phyloP scores from a whole-genome alignment of 2,797 vertebrate genomes.

The Iguana delicatissima region DNA sequence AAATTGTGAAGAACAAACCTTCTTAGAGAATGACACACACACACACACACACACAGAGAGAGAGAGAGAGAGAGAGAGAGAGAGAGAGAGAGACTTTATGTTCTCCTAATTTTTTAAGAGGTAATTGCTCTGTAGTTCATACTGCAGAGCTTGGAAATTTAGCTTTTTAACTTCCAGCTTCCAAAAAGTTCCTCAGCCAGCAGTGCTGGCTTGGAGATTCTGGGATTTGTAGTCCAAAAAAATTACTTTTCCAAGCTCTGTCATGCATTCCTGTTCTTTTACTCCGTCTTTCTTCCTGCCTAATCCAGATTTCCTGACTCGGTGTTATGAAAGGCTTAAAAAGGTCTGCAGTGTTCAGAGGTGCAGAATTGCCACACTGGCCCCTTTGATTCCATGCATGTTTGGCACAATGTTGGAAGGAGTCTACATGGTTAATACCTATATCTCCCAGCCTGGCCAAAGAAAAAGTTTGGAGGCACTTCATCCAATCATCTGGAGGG shows the following conservation, averaged over 20 bases:
- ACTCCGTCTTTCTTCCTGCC: neutral
- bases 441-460: neutral
- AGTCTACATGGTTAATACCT: neutral
- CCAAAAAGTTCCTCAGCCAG: no score
- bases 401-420: neutral
- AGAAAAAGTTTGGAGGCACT: neutral
- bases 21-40: neutral
- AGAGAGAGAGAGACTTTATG: neutral
- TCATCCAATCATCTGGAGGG: neutral
- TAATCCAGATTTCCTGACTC: neutral
- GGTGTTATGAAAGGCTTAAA: neutral
- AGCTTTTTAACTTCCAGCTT: no score
- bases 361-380: neutral
- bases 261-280: neutral
- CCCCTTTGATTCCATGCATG: neutral
- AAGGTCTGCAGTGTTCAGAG: neutral
- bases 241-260: no score
- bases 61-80: no score
- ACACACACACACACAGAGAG: no score
- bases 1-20: neutral
- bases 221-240: no score
- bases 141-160: no score
- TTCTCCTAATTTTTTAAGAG: neutral
- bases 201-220: no score
- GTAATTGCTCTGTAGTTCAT: neutral